These are phyloP conservation scores for Drosophila bifasciata DNA, from an alignment of 1,140 invertebrate species.

Conservation along the genomic window DNA sequence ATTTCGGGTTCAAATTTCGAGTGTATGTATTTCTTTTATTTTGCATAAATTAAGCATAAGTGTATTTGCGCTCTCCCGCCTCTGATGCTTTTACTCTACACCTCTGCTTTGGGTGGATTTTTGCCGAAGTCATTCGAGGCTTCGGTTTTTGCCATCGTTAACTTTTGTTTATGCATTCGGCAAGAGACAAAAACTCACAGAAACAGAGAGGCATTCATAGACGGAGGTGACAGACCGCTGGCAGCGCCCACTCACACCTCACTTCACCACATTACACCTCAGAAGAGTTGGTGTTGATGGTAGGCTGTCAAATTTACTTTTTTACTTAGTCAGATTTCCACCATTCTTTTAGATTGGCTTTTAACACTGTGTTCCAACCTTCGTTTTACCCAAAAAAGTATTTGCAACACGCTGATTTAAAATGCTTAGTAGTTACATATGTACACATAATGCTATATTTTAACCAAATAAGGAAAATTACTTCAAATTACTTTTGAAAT, in stretches of 20 bases:
- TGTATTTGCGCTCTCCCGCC: constrained; percentile 57
- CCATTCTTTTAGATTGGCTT: constrained; percentile 17
- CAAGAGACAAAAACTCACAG: constrained; percentile 24
- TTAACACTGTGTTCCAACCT: constrained; percentile 25
- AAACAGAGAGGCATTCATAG: constrained; percentile 37
- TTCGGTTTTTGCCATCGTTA: constrained; percentile 35
- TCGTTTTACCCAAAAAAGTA: constrained; percentile 2
- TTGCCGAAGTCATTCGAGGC: too few species aligned
- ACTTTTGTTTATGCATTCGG: constrained; percentile 70
- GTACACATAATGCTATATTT: too few species aligned
- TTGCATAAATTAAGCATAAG: constrained; percentile 82
- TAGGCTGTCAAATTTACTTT: constrained; percentile 60
- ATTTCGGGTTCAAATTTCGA: constrained; percentile 71
- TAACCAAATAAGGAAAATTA: too few species aligned
- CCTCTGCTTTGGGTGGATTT: constrained; percentile 32
- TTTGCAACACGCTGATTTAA: constrained; percentile 1
- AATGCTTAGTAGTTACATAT: too few species aligned
- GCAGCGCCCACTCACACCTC: constrained; percentile 5
- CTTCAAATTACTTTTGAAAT: too few species aligned
- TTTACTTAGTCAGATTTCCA: constrained; percentile 57
- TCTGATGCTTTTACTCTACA: constrained; percentile 23
- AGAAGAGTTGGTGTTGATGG: background rate
- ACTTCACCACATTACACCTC: background rate
- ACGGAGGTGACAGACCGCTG: constrained; percentile 39
- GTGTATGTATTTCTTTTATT: constrained; percentile 80